Evolutionary conservation across 2,888 invertebrate species (phyloP).

Genomic region (Caenorhabditis sp.): DNA sequence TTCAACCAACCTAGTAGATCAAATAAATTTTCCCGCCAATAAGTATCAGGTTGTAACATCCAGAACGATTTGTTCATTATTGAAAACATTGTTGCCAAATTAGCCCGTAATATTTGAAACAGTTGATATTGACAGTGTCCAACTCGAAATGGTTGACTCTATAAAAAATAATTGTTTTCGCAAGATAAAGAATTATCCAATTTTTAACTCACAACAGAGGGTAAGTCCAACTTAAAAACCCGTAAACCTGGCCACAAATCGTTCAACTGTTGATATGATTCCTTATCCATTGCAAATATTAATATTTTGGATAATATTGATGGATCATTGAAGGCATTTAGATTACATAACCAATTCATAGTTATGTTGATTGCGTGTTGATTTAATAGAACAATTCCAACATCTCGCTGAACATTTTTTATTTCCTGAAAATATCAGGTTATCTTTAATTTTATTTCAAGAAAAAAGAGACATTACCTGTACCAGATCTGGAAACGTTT

Average conservation of each 20-base stretch:
- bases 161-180: constrained; percentile 6
- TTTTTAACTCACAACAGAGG: constrained; percentile 47
- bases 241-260: constrained; percentile 53
- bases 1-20: constrained; percentile 54
- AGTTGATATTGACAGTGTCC: constrained; percentile 67
- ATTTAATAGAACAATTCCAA: constrained; percentile 38
- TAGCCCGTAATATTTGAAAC: constrained; percentile 65
- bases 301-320: constrained; percentile 46
- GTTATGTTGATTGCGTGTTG: constrained; percentile 67
- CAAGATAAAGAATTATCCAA: no score
- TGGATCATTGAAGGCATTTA: constrained; percentile 40
- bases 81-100: constrained; percentile 55
- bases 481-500: constrained; percentile 35
- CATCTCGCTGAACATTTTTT: constrained; percentile 25
- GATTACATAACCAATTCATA: constrained; percentile 67
- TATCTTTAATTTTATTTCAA: neutral
- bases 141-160: constrained; percentile 54
- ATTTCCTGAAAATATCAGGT: constrained; percentile 16
- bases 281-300: constrained; percentile 60
- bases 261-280: constrained; percentile 47
- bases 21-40: constrained; percentile 65
- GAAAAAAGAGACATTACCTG: constrained; percentile 1
- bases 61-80: constrained; percentile 53
- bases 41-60: constrained; percentile 67
- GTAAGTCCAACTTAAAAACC: constrained; percentile 52